A percentile compares a stretch with the other conserved stretches of the same genome.
These are phyloP conservation scores for Catajapyx aquilonaris DNA, from an alignment of 1,140 invertebrate species.

Conservation along the genomic window DNA sequence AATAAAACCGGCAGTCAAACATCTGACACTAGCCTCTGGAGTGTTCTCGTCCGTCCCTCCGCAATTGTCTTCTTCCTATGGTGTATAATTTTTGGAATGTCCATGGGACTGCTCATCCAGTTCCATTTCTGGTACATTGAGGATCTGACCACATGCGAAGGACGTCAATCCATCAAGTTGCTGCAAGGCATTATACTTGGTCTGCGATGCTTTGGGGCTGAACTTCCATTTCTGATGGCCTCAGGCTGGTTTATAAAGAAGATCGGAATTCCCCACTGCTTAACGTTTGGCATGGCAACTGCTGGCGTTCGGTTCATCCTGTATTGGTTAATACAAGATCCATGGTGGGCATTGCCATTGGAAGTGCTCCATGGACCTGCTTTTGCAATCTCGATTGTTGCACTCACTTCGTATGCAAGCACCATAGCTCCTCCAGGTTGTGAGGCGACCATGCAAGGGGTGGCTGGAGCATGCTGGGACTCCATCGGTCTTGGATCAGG, in stretches of 20 bases:
- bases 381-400: conserved; percentile 69
- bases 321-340: conserved; percentile 57
- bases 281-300: conserved; percentile 56
- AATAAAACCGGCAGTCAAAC: no score
- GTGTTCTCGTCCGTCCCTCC: no score
- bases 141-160: no score
- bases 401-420: conserved; percentile 73
- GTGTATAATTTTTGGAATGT: no score
- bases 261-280: conserved; percentile 58
- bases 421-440: conserved; percentile 64
- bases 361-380: conserved; percentile 72
- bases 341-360: conserved; percentile 62
- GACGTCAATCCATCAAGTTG: not conserved
- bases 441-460: conserved; percentile 56
- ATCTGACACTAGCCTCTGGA: no score
- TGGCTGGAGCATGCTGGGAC: conserved; percentile 42
- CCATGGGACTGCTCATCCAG: no score
- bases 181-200: not conserved
- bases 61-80: no score
- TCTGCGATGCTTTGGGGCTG: not conserved
- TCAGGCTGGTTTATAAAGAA: conserved; percentile 49
- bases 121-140: no score
- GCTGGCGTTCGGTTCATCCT: conserved; percentile 54
- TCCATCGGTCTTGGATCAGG: not conserved
- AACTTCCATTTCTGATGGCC: not conserved